Percentiles rank a stretch among this genome's conserved stretches.
phyloP scores from a whole-genome alignment of 2,797 vertebrate genomes.

The Neosilurus hyrtlii region DNA sequence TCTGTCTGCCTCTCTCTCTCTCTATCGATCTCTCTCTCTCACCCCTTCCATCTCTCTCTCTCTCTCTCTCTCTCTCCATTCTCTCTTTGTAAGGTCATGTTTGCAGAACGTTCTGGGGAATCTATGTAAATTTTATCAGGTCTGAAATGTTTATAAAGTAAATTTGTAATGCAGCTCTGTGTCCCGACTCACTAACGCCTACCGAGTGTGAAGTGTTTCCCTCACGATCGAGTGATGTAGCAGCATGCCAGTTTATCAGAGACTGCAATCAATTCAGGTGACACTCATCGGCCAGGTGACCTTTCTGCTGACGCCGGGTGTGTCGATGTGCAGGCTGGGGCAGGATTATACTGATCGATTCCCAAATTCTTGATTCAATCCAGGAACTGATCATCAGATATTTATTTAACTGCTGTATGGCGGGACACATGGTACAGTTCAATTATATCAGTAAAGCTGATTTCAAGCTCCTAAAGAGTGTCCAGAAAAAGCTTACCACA shows the following conservation, averaged over 20 bases:
- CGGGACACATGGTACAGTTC: neutral
- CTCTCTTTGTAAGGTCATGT: neutral
- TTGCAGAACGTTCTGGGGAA: neutral
- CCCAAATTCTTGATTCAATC: constrained; percentile 8
- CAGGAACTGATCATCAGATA: neutral
- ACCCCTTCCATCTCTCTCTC: neutral
- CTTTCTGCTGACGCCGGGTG: constrained; percentile 49
- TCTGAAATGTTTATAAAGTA: constrained; percentile 14
- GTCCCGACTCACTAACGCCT: constrained; percentile 6
- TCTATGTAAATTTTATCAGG: neutral
- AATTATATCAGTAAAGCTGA: neutral
- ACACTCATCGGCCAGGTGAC: constrained; percentile 57
- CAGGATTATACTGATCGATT: neutral
- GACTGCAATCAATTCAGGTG: constrained; percentile 53
- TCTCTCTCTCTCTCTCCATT: constrained; percentile 1
- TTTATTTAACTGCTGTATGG: constrained; percentile 13
- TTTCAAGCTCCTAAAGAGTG: neutral
- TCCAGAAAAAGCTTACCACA: too few relatives aligned
- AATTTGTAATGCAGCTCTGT: constrained; percentile 12
- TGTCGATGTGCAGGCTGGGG: constrained; percentile 45
- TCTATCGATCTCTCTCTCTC: too few relatives aligned
- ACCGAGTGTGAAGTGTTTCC: constrained; percentile 45
- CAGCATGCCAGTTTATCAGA: constrained; percentile 53
- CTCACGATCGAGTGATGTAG: constrained; percentile 49
- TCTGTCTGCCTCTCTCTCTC: too few relatives aligned